Evolutionary conservation across 2,113 vertebrate species (phyloP).

Genomic region (Helogale parvula): DNA sequence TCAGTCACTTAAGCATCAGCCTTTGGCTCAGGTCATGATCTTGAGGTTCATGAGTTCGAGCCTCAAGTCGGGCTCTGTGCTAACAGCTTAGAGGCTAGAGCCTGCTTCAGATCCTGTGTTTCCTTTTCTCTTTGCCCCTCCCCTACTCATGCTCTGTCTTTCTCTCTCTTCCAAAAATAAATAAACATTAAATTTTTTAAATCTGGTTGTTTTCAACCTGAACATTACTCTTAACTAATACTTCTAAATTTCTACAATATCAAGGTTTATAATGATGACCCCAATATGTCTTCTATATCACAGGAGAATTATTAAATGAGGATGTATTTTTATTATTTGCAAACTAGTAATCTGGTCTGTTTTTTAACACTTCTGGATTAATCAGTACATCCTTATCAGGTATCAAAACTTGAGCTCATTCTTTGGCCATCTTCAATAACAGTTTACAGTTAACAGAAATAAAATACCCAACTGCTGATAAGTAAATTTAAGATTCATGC

Average conservation of each 20-base stretch:
- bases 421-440: background rate
- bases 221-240: background rate
- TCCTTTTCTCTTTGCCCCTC: no score
- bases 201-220: background rate
- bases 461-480: background rate
- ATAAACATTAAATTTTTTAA: no score
- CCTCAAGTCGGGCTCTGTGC: no score
- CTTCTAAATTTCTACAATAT: background rate
- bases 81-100: no score
- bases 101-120: no score
- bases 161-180: no score
- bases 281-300: background rate
- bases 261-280: background rate
- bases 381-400: background rate
- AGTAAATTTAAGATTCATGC: background rate
- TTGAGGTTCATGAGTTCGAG: no score
- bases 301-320: conserved; percentile 8
- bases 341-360: background rate
- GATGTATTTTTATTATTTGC: conserved; percentile 36
- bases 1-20: no score
- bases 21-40: no score
- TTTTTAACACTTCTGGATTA: conserved; percentile 11
- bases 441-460: background rate
- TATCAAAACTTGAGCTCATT: background rate
- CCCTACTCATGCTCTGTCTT: no score